Evolutionary conservation across 2,113 vertebrate species (phyloP).

Genomic region (Artemisiospiza belli): DNA sequence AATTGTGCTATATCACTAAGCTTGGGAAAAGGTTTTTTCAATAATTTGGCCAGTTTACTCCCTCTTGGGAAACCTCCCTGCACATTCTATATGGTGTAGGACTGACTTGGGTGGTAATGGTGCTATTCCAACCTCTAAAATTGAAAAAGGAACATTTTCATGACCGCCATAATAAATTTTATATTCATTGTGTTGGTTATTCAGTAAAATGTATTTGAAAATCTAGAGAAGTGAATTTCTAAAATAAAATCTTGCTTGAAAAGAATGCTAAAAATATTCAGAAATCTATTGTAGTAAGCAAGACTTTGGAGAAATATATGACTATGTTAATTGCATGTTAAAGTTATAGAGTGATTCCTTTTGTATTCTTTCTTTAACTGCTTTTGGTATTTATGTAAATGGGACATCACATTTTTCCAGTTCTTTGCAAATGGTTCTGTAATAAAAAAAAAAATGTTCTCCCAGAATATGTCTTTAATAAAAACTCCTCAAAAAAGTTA

Average conservation of each 20-base stretch:
- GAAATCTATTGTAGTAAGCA: neutral
- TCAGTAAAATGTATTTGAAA: neutral
- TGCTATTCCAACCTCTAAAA: neutral
- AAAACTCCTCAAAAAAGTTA: neutral
- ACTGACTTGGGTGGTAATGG: neutral
- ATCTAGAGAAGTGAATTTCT: neutral
- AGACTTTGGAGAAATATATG: neutral
- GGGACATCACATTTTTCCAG: neutral
- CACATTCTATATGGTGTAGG: neutral
- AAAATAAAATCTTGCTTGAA: neutral
- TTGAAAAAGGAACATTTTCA: neutral
- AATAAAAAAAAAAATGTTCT: neutral
- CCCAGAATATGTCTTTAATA: neutral
- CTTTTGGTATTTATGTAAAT: neutral
- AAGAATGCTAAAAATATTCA: neutral
- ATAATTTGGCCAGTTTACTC: neutral
- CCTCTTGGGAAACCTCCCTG: rapidly evolving
- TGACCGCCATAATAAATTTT: neutral
- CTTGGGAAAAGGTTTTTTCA: neutral
- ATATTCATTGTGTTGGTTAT: neutral
- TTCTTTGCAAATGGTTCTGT: neutral
- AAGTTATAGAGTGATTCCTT: neutral
- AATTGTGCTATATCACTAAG: neutral
- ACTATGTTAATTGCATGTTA: neutral
- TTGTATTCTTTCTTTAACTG: neutral